These are phyloP conservation scores for Acropora tenuis DNA, from an alignment of 64 coral and sea anemone species.

Conservation along the genomic window DNA sequence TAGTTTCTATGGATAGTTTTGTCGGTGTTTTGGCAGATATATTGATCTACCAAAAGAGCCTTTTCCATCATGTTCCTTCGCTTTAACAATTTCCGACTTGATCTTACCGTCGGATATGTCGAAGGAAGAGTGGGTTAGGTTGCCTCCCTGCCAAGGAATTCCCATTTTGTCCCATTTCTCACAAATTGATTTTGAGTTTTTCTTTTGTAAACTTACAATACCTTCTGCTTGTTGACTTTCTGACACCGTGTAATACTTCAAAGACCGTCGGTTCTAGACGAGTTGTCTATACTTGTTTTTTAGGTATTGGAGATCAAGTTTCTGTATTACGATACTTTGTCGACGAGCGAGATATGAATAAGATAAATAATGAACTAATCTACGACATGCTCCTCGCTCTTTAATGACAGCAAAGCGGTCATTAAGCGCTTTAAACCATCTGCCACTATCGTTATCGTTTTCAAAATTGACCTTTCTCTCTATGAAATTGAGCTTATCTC, in stretches of 20 bases:
- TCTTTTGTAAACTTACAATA: neutral
- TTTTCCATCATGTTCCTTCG: neutral
- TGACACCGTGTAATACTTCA: neutral
- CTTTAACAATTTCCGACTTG: neutral
- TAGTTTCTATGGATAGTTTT: no score
- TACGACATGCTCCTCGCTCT: neutral
- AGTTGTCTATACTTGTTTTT: neutral
- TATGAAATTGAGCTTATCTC: neutral
- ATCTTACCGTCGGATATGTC: neutral
- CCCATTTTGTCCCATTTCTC: no score
- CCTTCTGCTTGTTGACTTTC: neutral
- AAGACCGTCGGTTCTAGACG: neutral
- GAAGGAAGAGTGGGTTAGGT: neutral
- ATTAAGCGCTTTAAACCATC: neutral
- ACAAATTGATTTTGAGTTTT: no score
- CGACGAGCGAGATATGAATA: neutral
- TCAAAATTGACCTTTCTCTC: neutral
- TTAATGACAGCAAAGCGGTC: neutral
- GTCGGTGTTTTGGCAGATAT: no score
- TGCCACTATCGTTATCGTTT: neutral
- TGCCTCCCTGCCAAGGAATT: no score
- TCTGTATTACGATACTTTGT: neutral
- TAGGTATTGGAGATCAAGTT: neutral
- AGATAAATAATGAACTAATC: neutral
- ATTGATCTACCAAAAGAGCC: no score